Evolutionary conservation across 2,888 invertebrate species (phyloP).

Genomic region (Drosophila koepferae): DNA sequence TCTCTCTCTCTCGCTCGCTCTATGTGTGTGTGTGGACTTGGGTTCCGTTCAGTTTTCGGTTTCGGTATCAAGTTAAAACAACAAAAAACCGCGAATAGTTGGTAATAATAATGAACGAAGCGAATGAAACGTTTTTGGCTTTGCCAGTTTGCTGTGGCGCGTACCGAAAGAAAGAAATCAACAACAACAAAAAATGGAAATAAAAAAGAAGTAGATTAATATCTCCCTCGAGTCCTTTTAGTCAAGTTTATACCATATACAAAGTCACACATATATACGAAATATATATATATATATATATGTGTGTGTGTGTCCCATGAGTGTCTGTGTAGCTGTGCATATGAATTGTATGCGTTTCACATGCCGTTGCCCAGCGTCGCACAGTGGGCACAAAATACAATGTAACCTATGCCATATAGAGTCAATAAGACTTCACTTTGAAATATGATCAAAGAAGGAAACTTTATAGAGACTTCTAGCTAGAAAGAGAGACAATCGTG

Average conservation of each 20-base stretch:
- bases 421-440: neutral
- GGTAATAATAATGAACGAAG: slow-evolving; percentile 75
- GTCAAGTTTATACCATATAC: slow-evolving; percentile 71
- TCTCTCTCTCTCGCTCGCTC: neutral
- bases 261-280: slow-evolving; percentile 25
- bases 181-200: slow-evolving; percentile 4
- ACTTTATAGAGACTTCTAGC: neutral
- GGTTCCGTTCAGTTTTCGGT: slow-evolving; percentile 67
- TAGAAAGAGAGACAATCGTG: too few species aligned
- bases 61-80: slow-evolving; percentile 72
- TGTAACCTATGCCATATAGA: neutral
- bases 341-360: slow-evolving; percentile 66
- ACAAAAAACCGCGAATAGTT: slow-evolving; percentile 69
- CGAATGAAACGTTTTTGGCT: slow-evolving; percentile 66
- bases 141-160: slow-evolving; percentile 54
- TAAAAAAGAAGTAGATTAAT: slow-evolving; percentile 71
- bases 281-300: neutral
- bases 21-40: slow-evolving; percentile 33
- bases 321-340: slow-evolving; percentile 60
- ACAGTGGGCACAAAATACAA: slow-evolving; percentile 31
- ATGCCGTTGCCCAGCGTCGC: slow-evolving; percentile 49
- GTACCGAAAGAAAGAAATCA: slow-evolving; percentile 31
- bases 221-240: slow-evolving; percentile 80
- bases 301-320: slow-evolving; percentile 41
- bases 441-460: neutral